phyloP scores from a whole-genome alignment of 1,140 invertebrate genomes.

The Melanaphis sacchari region DNA sequence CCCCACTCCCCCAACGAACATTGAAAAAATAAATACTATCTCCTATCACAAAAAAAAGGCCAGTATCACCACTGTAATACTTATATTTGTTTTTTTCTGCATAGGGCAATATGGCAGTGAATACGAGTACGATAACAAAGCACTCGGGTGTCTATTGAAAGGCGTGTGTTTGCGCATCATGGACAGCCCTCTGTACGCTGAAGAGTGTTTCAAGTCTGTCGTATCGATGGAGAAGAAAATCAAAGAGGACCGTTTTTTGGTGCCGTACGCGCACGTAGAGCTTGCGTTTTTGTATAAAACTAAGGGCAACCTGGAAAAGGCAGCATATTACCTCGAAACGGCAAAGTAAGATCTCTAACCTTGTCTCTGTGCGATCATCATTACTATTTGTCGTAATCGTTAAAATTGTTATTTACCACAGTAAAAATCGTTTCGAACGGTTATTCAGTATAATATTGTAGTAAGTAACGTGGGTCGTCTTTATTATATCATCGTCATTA shows the following conservation, averaged over 20 bases:
- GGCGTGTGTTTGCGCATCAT: constrained; percentile 83
- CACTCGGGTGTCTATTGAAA: constrained; percentile 79
- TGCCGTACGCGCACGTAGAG: constrained; percentile 88
- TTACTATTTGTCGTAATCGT: background rate
- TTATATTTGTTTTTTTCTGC: background rate
- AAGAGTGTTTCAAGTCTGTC: constrained; percentile 77
- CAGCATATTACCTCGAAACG: constrained; percentile 78
- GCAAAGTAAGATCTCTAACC: constrained; percentile 68
- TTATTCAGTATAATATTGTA: too few relatives aligned
- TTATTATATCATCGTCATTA: too few relatives aligned
- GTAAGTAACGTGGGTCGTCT: too few relatives aligned
- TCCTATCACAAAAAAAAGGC: too few relatives aligned
- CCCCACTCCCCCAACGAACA: too few relatives aligned
- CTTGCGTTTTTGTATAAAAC: constrained; percentile 79
- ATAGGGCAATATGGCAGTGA: constrained; percentile 65
- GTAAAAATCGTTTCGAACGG: too few relatives aligned
- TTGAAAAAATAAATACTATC: too few relatives aligned
- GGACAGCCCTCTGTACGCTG: constrained; percentile 74
- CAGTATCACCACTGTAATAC: background rate
- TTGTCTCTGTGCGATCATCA: background rate
- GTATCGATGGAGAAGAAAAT: constrained; percentile 78
- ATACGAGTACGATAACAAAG: constrained; percentile 79
- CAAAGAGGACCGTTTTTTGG: constrained; percentile 82
- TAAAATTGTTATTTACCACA: too few relatives aligned
- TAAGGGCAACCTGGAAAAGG: constrained; percentile 72